A percentile compares a stretch with the other conserved stretches of the same genome.
These are phyloP conservation scores for Entomobrya multifasciata DNA, from an alignment of 2,888 invertebrate species.

Conservation along the genomic window DNA sequence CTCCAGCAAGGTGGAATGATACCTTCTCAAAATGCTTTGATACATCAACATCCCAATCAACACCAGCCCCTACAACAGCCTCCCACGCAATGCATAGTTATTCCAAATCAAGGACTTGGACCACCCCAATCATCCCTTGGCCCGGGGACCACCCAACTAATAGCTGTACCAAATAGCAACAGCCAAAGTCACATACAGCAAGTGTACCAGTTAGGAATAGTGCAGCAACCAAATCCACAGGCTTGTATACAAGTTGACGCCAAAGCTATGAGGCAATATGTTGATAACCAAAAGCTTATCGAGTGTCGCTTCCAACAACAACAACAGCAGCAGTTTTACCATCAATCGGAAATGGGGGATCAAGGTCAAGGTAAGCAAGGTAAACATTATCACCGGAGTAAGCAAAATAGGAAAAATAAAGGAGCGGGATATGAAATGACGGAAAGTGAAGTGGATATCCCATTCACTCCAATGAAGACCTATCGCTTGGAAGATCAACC, in stretches of 20 bases:
- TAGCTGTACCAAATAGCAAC: constrained; percentile 28
- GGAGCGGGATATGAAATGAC: constrained; percentile 22
- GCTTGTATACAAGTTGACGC: constrained; percentile 62
- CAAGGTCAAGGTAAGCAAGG: background rate
- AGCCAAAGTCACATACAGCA: constrained; percentile 58
- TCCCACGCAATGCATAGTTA: constrained; percentile 34
- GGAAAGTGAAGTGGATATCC: constrained; percentile 72
- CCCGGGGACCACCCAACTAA: constrained; percentile 34
- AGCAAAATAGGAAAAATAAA: background rate
- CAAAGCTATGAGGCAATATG: constrained; percentile 64
- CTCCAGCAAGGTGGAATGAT: background rate
- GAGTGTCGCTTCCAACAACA: constrained; percentile 46
- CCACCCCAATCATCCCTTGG: background rate
- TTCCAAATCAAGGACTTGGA: background rate
- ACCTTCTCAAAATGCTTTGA: background rate
- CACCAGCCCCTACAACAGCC: constrained; percentile 6
- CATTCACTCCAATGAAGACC: constrained; percentile 68
- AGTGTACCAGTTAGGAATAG: constrained; percentile 65
- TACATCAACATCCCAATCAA: background rate
- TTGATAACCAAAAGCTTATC: constrained; percentile 61
- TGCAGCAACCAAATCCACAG: constrained; percentile 63
- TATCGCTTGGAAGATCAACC: constrained; percentile 54
- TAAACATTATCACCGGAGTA: background rate
- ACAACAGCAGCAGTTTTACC: background rate
- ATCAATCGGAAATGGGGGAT: background rate